Percentiles rank a stretch among this genome's conserved stretches.
These are phyloP conservation scores for Bucco capensis DNA, from an alignment of 2,113 vertebrate genomes.

Conservation along the genomic window DNA sequence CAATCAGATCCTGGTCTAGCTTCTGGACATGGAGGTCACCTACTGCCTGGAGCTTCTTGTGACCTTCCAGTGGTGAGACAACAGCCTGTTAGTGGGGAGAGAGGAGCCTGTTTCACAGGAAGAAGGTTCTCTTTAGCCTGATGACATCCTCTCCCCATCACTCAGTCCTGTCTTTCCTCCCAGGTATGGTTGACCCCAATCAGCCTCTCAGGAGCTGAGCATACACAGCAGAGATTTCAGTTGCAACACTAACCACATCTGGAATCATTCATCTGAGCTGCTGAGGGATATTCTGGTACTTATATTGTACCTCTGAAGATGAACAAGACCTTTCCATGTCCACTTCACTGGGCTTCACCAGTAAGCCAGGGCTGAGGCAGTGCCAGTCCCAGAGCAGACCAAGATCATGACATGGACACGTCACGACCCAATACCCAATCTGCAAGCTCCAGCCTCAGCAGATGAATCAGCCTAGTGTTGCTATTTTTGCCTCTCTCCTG, in stretches of 20 bases:
- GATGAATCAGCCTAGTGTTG: conserved; percentile 31
- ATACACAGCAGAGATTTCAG: rapidly evolving
- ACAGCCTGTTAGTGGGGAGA: neutral
- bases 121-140: neutral
- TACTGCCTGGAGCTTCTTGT: neutral
- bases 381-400: neutral
- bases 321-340: neutral
- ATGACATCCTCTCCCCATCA: neutral
- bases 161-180: neutral
- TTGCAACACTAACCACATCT: rapidly evolving
- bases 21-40: neutral
- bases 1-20: neutral
- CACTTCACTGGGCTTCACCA: neutral
- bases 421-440: neutral
- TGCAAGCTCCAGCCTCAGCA: conserved; percentile 4
- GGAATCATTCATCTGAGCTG: neutral
- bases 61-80: neutral
- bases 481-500: conserved; percentile 37
- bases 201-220: neutral
- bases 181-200: neutral
- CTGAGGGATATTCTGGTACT: rapidly evolving
- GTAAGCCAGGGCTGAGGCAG: neutral
- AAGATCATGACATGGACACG: neutral
- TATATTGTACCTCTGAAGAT: rapidly evolving
- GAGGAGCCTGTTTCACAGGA: neutral